Evolutionary conservation across 2,888 invertebrate species (phyloP).

Genomic region (Branchellion lobata): DNA sequence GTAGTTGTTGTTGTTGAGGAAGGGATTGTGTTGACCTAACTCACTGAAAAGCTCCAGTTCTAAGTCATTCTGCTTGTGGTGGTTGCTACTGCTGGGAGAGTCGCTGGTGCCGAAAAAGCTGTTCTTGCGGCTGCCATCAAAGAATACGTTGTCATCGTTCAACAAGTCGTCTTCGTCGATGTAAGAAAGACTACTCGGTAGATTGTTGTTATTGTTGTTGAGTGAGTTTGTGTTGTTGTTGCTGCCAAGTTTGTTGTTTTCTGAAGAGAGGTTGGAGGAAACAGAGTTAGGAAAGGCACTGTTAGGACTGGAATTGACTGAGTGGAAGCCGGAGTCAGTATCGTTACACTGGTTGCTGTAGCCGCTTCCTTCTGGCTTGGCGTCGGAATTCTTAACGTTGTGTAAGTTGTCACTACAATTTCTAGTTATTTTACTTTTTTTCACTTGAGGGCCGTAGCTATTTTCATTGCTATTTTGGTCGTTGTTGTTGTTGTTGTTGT

Average conservation of each 20-base stretch:
- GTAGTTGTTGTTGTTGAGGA: slow-evolving; percentile 4
- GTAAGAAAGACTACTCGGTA: neutral
- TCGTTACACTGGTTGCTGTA: neutral
- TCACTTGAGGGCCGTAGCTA: no score
- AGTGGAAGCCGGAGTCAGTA: neutral
- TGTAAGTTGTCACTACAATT: no score
- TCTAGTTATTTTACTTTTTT: no score
- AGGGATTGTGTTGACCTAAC: neutral
- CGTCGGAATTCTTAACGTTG: no score
- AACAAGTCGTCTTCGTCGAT: neutral
- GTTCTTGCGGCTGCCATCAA: neutral
- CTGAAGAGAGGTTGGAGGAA: neutral
- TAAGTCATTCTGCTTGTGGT: neutral
- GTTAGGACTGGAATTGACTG: neutral
- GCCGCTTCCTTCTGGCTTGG: no score
- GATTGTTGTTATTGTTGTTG: slow-evolving; percentile 13
- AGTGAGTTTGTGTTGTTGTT: neutral
- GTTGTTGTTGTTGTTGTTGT: neutral
- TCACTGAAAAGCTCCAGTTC: neutral
- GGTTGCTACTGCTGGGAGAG: neutral
- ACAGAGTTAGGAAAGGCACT: neutral
- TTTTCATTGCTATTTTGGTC: neutral
- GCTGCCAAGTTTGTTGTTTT: neutral
- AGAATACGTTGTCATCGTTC: neutral
- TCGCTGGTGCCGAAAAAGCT: neutral